These are phyloP conservation scores for Drosophila yakuba DNA, from an alignment of 1,140 invertebrate species.

Conservation along the genomic window DNA sequence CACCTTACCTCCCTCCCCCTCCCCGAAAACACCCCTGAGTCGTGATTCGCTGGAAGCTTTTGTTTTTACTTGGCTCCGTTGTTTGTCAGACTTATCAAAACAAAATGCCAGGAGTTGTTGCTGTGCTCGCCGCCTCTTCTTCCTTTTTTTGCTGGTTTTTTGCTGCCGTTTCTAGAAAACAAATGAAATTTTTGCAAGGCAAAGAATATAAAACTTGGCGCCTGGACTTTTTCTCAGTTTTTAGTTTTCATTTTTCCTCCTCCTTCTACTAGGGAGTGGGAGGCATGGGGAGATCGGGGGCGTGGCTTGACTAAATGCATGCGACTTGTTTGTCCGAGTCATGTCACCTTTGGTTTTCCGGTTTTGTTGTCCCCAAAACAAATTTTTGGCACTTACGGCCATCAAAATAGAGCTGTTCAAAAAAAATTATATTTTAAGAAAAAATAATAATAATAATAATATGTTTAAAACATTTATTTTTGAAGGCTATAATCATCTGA, in stretches of 20 bases:
- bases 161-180: conserved; percentile 66
- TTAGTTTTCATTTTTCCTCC: neutral
- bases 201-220: conserved; percentile 55
- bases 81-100: conserved; percentile 79
- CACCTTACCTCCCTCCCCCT: neutral
- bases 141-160: conserved; percentile 40
- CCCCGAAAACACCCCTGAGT: neutral
- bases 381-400: conserved; percentile 21
- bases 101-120: conserved; percentile 65
- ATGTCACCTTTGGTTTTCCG: conserved; percentile 37
- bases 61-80: conserved; percentile 70
- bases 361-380: conserved; percentile 41
- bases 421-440: too few species aligned
- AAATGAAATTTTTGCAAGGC: conserved; percentile 62
- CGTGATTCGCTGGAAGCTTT: conserved; percentile 71
- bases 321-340: conserved; percentile 61
- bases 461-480: too few species aligned
- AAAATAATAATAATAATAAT: too few species aligned
- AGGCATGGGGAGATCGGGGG: conserved; percentile 11
- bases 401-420: conserved; percentile 15
- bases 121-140: conserved; percentile 34
- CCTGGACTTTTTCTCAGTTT: conserved; percentile 34
- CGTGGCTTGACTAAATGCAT: conserved; percentile 29
- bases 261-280: neutral
- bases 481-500: too few species aligned